These are phyloP conservation scores for Macrosteles quadrilineatus DNA, from an alignment of 1,140 invertebrate genomes.

Conservation along the genomic window DNA sequence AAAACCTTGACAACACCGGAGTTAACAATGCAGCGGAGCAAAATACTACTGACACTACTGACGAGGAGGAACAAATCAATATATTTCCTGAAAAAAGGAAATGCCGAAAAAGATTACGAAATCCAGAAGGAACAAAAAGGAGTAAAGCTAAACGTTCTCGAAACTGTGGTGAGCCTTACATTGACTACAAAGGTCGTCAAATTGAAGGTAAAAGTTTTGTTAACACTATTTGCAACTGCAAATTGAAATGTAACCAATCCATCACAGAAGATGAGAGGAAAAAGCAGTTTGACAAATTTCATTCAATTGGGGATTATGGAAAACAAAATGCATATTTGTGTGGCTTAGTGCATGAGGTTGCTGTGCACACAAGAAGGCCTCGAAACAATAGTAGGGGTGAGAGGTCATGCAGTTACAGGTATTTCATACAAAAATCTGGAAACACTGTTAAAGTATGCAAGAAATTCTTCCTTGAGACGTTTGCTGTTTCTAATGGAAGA, in stretches of 20 bases:
- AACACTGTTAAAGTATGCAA: slow-evolving; percentile 34
- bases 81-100: background rate
- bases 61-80: background rate
- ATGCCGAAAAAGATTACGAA: background rate
- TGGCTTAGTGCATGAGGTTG: slow-evolving; percentile 7
- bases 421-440: slow-evolving; percentile 1
- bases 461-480: slow-evolving; percentile 32
- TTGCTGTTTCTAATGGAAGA: slow-evolving; percentile 29
- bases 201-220: slow-evolving; percentile 7
- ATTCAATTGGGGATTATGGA: background rate
- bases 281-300: background rate
- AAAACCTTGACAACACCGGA: background rate
- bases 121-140: background rate
- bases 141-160: background rate
- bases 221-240: background rate
- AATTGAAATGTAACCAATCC: background rate
- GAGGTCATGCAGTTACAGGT: slow-evolving; percentile 2
- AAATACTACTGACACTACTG: slow-evolving; percentile 2
- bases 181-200: background rate
- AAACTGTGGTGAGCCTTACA: slow-evolving; percentile 6
- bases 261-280: background rate
- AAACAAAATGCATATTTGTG: slow-evolving; percentile 12
- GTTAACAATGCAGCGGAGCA: background rate
- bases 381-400: background rate
- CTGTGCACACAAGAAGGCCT: background rate